A percentile compares a stretch with the other conserved stretches of the same genome.
phyloP scores from a whole-genome alignment of 2,797 vertebrate genomes.

The Silurus aristotelis region DNA sequence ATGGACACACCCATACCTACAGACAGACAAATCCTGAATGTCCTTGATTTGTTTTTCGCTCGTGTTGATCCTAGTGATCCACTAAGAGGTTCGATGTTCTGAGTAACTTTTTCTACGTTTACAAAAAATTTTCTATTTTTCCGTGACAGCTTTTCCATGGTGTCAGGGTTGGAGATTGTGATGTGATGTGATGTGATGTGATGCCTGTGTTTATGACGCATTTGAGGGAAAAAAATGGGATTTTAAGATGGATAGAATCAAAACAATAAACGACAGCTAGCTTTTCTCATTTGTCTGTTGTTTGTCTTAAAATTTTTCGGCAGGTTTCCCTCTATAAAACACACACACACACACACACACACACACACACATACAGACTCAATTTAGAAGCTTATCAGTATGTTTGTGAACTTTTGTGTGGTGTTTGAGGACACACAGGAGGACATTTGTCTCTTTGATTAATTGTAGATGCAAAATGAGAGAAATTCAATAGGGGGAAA shows the following conservation, averaged over 20 bases:
- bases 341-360: slow-evolving; percentile 1
- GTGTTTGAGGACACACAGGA: background rate
- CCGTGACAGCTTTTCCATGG: background rate
- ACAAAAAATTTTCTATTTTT: background rate
- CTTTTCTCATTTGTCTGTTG: slow-evolving; percentile 52
- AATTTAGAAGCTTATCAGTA: background rate
- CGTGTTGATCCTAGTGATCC: background rate
- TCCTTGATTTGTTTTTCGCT: background rate
- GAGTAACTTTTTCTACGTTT: background rate
- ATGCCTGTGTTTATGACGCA: background rate
- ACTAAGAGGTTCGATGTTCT: background rate
- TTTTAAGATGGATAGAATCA: slow-evolving; percentile 39
- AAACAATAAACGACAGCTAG: slow-evolving; percentile 45
- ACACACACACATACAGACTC: background rate
- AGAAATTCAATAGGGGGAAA: slow-evolving; percentile 24
- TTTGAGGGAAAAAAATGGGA: slow-evolving; percentile 38
- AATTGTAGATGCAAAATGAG: slow-evolving; percentile 29
- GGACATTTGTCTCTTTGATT: background rate
- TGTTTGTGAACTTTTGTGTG: background rate
- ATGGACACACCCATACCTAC: background rate
- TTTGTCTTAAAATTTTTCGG: slow-evolving; percentile 16
- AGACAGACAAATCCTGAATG: background rate
- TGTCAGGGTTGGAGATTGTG: background rate
- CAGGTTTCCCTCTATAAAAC: slow-evolving; percentile 41
- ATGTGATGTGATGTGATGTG: background rate